phyloP scores from a whole-genome alignment of 2,113 vertebrate genomes.

The Sorex araneus region DNA sequence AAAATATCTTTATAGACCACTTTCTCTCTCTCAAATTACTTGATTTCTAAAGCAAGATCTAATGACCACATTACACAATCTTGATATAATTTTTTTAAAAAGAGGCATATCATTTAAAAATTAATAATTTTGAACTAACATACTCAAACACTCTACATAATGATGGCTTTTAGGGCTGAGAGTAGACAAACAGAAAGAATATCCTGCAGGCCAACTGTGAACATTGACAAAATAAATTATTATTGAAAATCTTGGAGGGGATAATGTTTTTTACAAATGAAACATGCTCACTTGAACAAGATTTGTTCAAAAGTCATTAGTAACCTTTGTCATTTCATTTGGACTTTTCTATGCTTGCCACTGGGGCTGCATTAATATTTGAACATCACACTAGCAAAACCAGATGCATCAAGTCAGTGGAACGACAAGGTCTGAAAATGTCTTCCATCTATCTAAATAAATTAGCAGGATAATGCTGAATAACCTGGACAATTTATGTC shows the following conservation, averaged over 20 bases:
- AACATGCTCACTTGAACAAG: slow-evolving; percentile 67
- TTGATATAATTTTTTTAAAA: slow-evolving; percentile 39
- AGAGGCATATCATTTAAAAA: slow-evolving; percentile 59
- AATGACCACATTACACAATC: background rate
- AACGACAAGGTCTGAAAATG: slow-evolving; percentile 69
- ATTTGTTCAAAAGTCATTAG: slow-evolving; percentile 86
- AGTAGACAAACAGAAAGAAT: slow-evolving; percentile 82
- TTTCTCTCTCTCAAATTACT: slow-evolving; percentile 28
- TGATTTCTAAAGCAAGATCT: slow-evolving; percentile 44
- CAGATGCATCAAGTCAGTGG: slow-evolving; percentile 43
- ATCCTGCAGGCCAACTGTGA: slow-evolving; percentile 73
- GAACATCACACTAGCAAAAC: slow-evolving; percentile 73
- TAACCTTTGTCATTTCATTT: slow-evolving; percentile 87
- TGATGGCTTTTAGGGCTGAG: slow-evolving; percentile 65
- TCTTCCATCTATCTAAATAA: slow-evolving; percentile 67
- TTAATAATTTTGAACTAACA: slow-evolving; percentile 80
- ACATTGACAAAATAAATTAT: slow-evolving; percentile 81
- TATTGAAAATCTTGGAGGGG: slow-evolving; percentile 57
- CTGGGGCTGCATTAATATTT: slow-evolving; percentile 83
- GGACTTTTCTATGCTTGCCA: slow-evolving; percentile 75
- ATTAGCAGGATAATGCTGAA: slow-evolving; percentile 72
- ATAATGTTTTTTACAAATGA: slow-evolving; percentile 75
- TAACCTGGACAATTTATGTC: no score
- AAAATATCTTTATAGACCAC: slow-evolving; percentile 18
- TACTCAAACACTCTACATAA: slow-evolving; percentile 71